Evolutionary conservation across 2,113 vertebrate genomes (phyloP).

Genomic region (Bos taurus): ARS-UCD2.0 NC_037328.1:116838501-116839000

Average conservation of each 20-base stretch:
- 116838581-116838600: neutral
- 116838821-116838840: neutral
- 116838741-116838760: neutral
- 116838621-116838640: neutral
- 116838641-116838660: neutral
- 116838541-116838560: neutral
- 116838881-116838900: neutral
- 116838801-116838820: neutral
- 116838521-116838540: neutral
- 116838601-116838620: neutral
- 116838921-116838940: neutral
- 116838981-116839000: neutral
- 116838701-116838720: neutral
- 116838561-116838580: neutral
- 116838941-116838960: neutral
- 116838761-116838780: neutral
- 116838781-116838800: neutral
- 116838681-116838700: neutral
- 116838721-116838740: neutral
- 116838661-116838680: neutral
- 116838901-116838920: neutral
- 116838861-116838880: neutral
- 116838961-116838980: neutral
- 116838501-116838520: neutral
- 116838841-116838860: neutral